Evolutionary conservation across 2,113 vertebrate species (phyloP).

Genomic region (Montifringilla adamsi): DNA sequence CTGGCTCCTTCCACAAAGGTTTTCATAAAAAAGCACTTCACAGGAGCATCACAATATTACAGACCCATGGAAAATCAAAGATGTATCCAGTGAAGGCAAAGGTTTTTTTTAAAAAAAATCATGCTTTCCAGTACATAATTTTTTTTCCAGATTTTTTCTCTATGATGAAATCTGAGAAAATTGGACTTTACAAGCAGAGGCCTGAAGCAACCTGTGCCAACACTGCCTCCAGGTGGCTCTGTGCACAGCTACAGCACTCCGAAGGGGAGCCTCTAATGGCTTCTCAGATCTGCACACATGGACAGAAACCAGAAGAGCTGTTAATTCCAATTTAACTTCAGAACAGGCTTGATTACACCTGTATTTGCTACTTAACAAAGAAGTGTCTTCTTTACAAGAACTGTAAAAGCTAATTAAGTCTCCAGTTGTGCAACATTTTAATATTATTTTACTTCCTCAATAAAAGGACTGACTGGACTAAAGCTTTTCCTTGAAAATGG

Average conservation of each 20-base stretch:
- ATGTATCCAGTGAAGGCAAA: background rate
- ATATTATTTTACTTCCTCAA: background rate
- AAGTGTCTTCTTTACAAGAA: background rate
- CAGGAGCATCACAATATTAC: background rate
- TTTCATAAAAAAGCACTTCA: background rate
- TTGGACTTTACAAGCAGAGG: fast-evolving
- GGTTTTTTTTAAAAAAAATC: background rate
- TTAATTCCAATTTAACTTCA: background rate
- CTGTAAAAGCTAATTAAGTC: background rate
- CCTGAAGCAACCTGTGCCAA: background rate
- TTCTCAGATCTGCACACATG: background rate
- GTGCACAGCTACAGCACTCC: background rate
- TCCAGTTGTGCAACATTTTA: background rate
- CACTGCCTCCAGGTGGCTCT: background rate
- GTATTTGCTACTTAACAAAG: background rate
- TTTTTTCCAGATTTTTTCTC: background rate
- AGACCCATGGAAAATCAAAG: background rate
- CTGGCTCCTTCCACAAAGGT: background rate
- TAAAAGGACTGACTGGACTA: background rate
- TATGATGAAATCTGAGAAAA: background rate
- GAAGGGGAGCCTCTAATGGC: background rate
- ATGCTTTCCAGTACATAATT: background rate
- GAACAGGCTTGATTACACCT: background rate
- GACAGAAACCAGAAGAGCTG: background rate
- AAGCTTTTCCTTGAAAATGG: background rate